phyloP scores from a whole-genome alignment of 2,797 vertebrate species.

The Melanotaenia trifasciata region DNA sequence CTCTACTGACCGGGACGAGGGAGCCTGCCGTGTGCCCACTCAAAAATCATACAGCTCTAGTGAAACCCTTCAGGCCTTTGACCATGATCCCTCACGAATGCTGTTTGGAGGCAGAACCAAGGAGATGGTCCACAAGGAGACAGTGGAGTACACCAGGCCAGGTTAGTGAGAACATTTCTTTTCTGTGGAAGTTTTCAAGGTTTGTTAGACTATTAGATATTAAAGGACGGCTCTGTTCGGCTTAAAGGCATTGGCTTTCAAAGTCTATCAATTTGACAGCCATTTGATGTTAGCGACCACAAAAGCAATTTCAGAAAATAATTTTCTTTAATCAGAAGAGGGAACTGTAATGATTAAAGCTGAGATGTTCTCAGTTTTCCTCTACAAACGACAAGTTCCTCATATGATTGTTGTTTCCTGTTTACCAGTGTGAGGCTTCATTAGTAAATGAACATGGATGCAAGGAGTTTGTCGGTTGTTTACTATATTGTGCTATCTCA shows the following conservation, averaged over 20 bases:
- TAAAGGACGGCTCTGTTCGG: background rate
- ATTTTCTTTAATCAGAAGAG: background rate
- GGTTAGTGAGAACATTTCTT: conserved; percentile 79
- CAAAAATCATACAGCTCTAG: conserved; percentile 98
- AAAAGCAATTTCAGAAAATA: background rate
- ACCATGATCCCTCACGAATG: conserved; percentile 94
- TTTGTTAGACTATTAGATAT: background rate
- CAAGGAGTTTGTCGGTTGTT: conserved; percentile 43
- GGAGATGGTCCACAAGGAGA: conserved; percentile 94
- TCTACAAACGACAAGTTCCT: conserved; percentile 20
- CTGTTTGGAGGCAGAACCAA: conserved; percentile 94
- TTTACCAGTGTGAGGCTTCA: conserved; percentile 22
- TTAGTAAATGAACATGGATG: conserved; percentile 40
- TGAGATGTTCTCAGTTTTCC: conserved; percentile 6
- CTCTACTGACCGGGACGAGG: conserved; percentile 85
- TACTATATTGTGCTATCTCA: conserved; percentile 34
- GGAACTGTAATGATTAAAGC: background rate
- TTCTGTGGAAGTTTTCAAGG: background rate
- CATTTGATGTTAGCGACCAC: background rate
- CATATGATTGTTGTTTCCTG: conserved; percentile 21
- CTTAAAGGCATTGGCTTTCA: conserved; percentile 1
- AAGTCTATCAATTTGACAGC: background rate
- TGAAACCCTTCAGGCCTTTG: conserved; percentile 95
- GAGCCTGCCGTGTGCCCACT: conserved; percentile 92
- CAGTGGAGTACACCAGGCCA: conserved; percentile 91